phyloP scores from a whole-genome alignment of 2,797 vertebrate species.

The Cygnus olor region DNA sequence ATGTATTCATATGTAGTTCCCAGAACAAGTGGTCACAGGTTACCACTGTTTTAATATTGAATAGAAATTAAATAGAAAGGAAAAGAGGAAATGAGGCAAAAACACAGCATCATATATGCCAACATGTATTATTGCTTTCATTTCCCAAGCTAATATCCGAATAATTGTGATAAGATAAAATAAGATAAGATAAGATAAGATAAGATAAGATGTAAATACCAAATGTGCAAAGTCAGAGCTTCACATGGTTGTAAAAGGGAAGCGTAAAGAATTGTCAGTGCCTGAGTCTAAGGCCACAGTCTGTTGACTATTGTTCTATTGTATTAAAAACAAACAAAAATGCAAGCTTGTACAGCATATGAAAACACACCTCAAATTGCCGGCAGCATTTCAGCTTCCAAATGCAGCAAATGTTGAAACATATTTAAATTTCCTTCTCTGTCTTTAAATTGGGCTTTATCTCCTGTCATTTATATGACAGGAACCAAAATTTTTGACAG shows the following conservation, averaged over 20 bases:
- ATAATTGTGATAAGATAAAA: not conserved
- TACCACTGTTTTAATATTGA: not conserved
- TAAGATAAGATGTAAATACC: not conserved
- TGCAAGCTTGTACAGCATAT: not conserved
- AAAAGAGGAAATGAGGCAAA: not conserved
- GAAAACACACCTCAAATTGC: constrained; percentile 54
- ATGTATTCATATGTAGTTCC: not conserved
- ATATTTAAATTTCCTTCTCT: constrained; percentile 50
- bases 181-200: too few relatives aligned
- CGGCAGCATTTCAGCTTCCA: constrained; percentile 53
- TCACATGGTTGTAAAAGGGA: not conserved
- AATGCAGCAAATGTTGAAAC: constrained; percentile 52
- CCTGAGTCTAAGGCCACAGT: constrained; percentile 19
- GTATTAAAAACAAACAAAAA: constrained; percentile 54
- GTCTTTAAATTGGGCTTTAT: constrained; percentile 36
- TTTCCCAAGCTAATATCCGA: not conserved
- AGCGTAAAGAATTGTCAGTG: constrained; percentile 11
- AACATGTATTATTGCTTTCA: not conserved
- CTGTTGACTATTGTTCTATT: constrained; percentile 56
- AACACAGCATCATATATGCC: not conserved
- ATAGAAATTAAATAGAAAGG: not conserved
- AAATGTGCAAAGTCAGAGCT: constrained; percentile 23
- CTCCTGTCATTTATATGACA: constrained; percentile 35
- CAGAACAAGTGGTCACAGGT: not conserved
- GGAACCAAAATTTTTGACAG: constrained; percentile 52